Evolutionary conservation across 2,113 vertebrate species (phyloP).

Genomic region (Capreolus pygargus): DNA sequence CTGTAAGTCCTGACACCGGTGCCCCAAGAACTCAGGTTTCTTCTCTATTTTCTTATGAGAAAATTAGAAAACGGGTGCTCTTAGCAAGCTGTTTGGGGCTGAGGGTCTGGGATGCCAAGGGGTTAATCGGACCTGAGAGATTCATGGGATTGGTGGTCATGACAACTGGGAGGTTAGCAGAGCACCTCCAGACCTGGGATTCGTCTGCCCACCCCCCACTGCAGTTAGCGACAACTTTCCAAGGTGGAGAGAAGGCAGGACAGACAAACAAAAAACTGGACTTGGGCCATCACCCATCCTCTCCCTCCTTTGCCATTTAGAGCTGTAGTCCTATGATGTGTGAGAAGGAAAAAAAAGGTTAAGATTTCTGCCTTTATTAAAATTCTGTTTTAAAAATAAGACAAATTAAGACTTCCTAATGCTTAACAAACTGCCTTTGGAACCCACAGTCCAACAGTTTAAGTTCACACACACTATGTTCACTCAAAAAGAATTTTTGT

Average conservation of each 20-base stretch:
- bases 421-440: background rate
- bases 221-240: background rate
- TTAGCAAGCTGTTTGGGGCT: background rate
- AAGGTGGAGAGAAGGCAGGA: background rate
- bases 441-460: background rate
- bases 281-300: background rate
- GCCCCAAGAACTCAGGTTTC: background rate
- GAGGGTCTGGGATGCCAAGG: background rate
- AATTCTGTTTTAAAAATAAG: background rate
- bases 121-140: background rate
- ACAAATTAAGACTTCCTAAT: background rate
- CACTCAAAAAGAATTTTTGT: background rate
- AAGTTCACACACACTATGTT: background rate
- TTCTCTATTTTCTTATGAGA: background rate
- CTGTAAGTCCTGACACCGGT: background rate
- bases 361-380: background rate
- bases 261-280: background rate
- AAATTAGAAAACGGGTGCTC: background rate
- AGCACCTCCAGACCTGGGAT: too few species aligned
- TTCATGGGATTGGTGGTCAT: background rate
- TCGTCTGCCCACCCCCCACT: accelerated
- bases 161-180: background rate
- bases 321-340: background rate
- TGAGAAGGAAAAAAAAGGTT: background rate
- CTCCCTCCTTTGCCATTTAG: background rate